Evolutionary conservation across 2,113 vertebrate genomes (phyloP).

Genomic region (Thunnus maccoyii): DNA sequence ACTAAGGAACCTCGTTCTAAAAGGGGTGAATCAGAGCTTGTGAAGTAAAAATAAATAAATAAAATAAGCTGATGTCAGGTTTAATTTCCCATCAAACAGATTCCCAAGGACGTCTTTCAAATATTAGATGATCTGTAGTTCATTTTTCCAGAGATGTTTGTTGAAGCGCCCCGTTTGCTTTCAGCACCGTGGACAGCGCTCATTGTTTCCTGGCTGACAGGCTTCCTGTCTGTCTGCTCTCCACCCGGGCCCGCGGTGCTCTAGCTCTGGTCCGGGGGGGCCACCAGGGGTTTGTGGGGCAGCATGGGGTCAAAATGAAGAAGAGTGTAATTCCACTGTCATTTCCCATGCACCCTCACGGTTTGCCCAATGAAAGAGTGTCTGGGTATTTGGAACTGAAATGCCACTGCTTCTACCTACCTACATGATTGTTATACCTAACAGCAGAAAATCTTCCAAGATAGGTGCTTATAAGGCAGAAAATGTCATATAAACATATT

Average conservation of each 20-base stretch:
- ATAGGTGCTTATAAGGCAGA: neutral
- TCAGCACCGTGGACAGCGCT: slow-evolving; percentile 82
- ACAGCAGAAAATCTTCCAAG: neutral
- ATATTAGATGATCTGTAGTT: neutral
- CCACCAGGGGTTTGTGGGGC: neutral
- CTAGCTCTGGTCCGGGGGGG: neutral
- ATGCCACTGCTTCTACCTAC: neutral
- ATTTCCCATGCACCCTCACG: neutral
- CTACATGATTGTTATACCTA: neutral
- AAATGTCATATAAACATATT: neutral
- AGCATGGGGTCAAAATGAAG: too few species aligned
- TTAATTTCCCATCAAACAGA: neutral
- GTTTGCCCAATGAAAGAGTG: neutral
- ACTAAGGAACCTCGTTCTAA: neutral
- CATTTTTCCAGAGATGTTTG: neutral
- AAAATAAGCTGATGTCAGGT: neutral
- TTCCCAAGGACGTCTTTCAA: neutral
- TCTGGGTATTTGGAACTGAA: neutral
- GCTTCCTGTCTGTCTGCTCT: neutral
- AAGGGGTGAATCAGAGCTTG: neutral
- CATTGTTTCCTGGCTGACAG: slow-evolving; percentile 1
- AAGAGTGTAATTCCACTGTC: neutral
- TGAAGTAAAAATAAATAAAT: neutral
- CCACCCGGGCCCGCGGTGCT: neutral
- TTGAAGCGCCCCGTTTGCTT: neutral